A percentile compares a stretch with the other conserved stretches of the same genome.
phyloP scores from a whole-genome alignment of 2,113 vertebrate genomes.

The Nothoprocta perdicaria region DNA sequence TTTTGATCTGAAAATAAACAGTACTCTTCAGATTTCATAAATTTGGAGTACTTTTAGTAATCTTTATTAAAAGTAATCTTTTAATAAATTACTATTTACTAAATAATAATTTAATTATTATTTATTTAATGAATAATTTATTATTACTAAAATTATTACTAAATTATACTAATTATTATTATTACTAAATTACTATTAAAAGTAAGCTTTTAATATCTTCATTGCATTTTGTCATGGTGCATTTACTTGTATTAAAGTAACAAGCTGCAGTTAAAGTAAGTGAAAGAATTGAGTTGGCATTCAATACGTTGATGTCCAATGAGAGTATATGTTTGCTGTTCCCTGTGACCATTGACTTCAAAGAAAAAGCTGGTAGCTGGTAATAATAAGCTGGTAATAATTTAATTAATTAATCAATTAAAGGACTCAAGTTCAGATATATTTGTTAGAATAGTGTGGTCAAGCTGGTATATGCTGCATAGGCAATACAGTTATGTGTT shows the following conservation, averaged over 20 bases:
- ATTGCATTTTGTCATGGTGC: not conserved
- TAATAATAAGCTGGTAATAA: no score
- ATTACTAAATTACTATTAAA: no score
- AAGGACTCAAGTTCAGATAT: not conserved
- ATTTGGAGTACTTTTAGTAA: not conserved
- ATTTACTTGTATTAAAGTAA: not conserved
- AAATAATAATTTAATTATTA: no score
- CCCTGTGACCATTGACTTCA: not conserved
- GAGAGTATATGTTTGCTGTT: not conserved
- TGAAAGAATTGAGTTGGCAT: not conserved
- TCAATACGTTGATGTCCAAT: not conserved
- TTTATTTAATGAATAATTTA: no score
- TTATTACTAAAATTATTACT: no score
- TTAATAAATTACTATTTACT: no score
- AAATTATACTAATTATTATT: no score
- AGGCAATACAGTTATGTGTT: not conserved
- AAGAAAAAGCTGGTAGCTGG: not conserved
- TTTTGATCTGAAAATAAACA: not conserved
- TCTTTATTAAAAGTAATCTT: no score
- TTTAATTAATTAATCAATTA: not conserved
- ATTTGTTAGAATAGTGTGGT: not conserved
- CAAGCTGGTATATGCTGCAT: not conserved
- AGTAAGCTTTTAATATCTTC: not conserved
- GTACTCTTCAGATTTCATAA: not conserved
- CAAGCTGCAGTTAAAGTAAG: not conserved